These are phyloP conservation scores for Cylas formicarius DNA, from an alignment of 1,140 invertebrate genomes.

Conservation along the genomic window DNA sequence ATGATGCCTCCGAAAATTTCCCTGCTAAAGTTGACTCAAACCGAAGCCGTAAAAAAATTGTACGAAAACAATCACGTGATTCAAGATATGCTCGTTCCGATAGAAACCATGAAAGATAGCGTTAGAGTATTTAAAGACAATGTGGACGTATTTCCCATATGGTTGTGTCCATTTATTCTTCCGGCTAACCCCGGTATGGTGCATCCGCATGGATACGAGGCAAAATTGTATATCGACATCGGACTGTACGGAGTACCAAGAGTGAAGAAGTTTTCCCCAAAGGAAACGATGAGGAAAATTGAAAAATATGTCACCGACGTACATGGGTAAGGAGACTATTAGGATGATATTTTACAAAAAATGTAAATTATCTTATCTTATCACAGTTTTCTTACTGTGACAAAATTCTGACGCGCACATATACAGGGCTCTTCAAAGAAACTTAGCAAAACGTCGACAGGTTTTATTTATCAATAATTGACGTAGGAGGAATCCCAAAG, in stretches of 20 bases:
- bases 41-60: constrained; percentile 60
- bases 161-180: constrained; percentile 76
- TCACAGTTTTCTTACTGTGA: too few species aligned
- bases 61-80: constrained; percentile 77
- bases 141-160: constrained; percentile 72
- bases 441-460: too few species aligned
- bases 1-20: constrained; percentile 77
- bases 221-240: constrained; percentile 67
- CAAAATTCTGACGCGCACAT: too few species aligned
- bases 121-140: constrained; percentile 61
- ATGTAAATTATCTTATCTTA: too few species aligned
- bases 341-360: too few species aligned
- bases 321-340: constrained; percentile 50
- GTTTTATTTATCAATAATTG: too few species aligned
- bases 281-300: constrained; percentile 57
- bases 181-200: constrained; percentile 64
- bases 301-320: constrained; percentile 63
- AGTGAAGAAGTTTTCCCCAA: constrained; percentile 54
- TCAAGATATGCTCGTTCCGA: constrained; percentile 77
- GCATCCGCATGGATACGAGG: constrained; percentile 42
- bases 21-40: constrained; percentile 74
- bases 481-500: too few species aligned
- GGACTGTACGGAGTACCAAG: constrained; percentile 74
- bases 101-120: constrained; percentile 53
- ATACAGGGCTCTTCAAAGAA: too few species aligned